Evolutionary conservation across 2,113 vertebrate genomes (phyloP).

Genomic region (Hemiscyllium ocellatum): DNA sequence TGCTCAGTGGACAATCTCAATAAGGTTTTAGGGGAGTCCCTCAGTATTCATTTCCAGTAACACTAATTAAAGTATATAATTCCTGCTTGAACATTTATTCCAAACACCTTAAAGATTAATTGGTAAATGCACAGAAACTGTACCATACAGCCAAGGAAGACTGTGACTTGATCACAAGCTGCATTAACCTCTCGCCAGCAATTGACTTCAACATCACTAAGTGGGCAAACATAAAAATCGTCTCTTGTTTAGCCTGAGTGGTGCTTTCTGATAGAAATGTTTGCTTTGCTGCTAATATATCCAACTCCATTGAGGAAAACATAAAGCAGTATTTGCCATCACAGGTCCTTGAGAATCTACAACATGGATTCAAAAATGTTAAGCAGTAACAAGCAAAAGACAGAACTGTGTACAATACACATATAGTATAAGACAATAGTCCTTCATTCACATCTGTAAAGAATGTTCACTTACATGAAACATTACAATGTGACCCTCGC

Average conservation of each 20-base stretch:
- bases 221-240: not conserved
- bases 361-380: not conserved
- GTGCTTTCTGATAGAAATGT: not conserved
- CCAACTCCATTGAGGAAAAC: not conserved
- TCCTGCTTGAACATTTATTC: not conserved
- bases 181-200: not conserved
- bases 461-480: not conserved
- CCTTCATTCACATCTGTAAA: not conserved
- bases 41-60: not conserved
- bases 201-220: not conserved
- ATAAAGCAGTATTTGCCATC: not conserved
- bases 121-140: not conserved
- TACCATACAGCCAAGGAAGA: not conserved
- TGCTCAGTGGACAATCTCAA: not conserved
- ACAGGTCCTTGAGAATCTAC: not conserved
- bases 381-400: not conserved
- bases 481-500: not conserved
- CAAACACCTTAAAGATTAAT: not conserved
- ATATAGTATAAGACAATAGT: not conserved
- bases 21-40: not conserved
- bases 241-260: not conserved
- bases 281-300: not conserved
- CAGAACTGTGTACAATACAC: not conserved
- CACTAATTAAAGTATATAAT: not conserved
- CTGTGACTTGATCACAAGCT: not conserved